Conservation (phyloP, 2,113 vertebrate species). For the Cisticola juncidis region DNA sequence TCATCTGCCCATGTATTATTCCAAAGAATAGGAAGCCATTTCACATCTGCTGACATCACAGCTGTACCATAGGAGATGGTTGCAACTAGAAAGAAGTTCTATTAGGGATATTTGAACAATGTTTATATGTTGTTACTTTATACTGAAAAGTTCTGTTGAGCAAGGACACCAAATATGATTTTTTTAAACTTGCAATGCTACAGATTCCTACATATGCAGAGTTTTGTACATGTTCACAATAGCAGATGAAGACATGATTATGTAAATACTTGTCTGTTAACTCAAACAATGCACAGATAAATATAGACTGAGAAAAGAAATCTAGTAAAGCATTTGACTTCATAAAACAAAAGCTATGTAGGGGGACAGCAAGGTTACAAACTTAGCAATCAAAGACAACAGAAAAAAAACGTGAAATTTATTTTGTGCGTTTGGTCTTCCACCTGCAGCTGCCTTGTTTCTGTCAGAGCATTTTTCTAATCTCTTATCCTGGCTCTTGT, state of each 20-base stretch:
- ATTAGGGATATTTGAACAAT: not conserved
- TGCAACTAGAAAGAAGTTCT: not conserved
- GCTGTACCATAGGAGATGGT: not conserved
- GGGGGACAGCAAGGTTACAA: not conserved
- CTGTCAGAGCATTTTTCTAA: not conserved
- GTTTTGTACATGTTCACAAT: not conserved
- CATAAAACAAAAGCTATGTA: not conserved
- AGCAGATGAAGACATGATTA: not conserved
- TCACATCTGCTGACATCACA: not conserved
- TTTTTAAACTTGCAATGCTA: not conserved
- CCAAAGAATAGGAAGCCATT: not conserved
- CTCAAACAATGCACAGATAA: not conserved
- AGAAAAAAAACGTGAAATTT: not conserved
- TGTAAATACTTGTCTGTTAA: not conserved
- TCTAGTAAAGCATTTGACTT: not conserved
- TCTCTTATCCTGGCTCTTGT: not conserved
- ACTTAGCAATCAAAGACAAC: not conserved
- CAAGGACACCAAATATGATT: not conserved
- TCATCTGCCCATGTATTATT: accelerated
- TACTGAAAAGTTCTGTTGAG: not conserved
- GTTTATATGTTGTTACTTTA: not conserved
- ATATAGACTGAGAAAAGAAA: not conserved
- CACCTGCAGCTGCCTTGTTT: not conserved
- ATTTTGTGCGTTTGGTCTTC: not conserved
- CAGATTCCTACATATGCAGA: not conserved